phyloP scores from a whole-genome alignment of 2,113 vertebrate genomes.

The Ascaphus truei region DNA sequence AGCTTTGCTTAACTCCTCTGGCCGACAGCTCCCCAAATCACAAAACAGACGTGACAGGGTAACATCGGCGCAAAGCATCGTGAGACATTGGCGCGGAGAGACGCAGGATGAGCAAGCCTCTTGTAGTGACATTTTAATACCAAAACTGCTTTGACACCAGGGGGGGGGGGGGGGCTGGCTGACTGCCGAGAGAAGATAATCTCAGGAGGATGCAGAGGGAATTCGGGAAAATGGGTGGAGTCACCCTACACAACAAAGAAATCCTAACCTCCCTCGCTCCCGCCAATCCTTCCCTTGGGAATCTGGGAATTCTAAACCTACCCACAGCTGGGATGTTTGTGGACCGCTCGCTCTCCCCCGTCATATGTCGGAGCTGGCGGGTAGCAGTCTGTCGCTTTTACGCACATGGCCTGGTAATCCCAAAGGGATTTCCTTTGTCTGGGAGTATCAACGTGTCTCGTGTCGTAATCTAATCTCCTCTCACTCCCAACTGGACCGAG shows the following conservation, averaged over 20 bases:
- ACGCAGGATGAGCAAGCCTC: not conserved
- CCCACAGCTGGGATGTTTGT: no score
- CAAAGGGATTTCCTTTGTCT: not conserved
- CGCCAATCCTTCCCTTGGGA: not conserved
- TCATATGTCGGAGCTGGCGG: not conserved
- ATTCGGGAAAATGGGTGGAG: slow-evolving; percentile 6
- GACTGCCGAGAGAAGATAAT: not conserved
- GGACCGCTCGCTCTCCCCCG: not conserved
- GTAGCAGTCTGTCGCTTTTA: not conserved
- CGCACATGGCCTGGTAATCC: not conserved
- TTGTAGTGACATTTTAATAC: not conserved
- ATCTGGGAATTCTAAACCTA: not conserved
- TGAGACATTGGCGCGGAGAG: not conserved
- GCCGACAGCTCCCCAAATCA: no score
- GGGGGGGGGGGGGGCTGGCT: not conserved
- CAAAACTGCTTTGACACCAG: slow-evolving; percentile 13
- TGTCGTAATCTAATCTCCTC: not conserved
- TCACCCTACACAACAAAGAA: slow-evolving; percentile 16
- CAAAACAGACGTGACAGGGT: no score
- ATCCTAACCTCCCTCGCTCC: not conserved
- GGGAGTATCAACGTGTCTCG: not conserved
- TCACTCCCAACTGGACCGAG: no score
- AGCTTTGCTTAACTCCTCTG: no score
- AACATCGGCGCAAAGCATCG: not conserved
- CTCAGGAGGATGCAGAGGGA: not conserved